Evolutionary conservation across 2,888 invertebrate genomes (phyloP), one percentile per base, ranked within the genome.

Genomic region (Phortica okadai): DNA sequence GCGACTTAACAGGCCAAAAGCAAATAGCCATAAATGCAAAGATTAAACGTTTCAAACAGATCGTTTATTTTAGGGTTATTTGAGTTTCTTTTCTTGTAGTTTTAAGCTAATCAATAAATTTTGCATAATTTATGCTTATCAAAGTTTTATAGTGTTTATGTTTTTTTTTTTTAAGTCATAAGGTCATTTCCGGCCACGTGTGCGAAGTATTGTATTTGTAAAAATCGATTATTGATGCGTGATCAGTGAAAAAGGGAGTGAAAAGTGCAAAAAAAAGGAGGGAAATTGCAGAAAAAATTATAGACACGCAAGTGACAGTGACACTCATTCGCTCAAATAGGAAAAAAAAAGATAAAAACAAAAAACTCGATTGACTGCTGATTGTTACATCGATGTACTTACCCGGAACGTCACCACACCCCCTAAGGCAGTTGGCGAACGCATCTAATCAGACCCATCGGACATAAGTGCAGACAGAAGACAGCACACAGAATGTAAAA

Each of bases 21-120:
- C 85, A 87, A 85, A 85, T 85, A 85, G 85, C 85, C 85, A 85
- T 85, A 85, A 85, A 85, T 87, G 85, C 87, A 82, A 79, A 86
- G 85, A 85, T 85, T 87, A 87, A 64, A 10, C 21, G 62, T 7
- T 7, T 21, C 33, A 21, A 21, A 25, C 21, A 62, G 21, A 62
- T 7, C 5, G 33, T 62, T 11, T 21, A 62, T 62, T 62, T 62
- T 62, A 62, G 5, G 62, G 33, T 33, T 33, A 33, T 33, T 33
- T 33, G 33, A 5, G 3, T 33, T 33, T 2, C 33, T 33, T 33
- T 33, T 33, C 0, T 33, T 33, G 33, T 33, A 33, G 33, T 33
- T 33, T 33, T 33, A 33, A 33, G 33, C 33, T 33, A 33, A 33
- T 33, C 33, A 33, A 33, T 33, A 33, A 33, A 33, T 33, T 33